A percentile compares a stretch with the other conserved stretches of the same genome.
phyloP scores from a whole-genome alignment of 2,113 vertebrate genomes.

The Tiliqua scincoides region DNA sequence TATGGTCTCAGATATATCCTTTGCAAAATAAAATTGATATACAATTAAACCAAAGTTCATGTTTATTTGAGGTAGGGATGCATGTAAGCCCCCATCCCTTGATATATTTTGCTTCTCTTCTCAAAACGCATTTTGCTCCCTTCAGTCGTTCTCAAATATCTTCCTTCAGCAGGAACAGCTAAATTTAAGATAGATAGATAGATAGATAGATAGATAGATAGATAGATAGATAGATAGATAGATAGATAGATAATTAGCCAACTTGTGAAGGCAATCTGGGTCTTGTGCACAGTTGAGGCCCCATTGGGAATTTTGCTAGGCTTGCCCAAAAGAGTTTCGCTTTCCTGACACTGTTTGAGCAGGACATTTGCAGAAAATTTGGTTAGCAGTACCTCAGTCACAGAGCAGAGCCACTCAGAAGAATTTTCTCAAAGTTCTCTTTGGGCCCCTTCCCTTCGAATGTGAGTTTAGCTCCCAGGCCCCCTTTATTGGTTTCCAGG shows the following conservation, averaged over 20 bases:
- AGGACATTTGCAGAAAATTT: too few relatives aligned
- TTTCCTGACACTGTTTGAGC: neutral
- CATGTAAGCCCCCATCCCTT: neutral
- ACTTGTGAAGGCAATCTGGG: neutral
- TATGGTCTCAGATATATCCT: constrained; percentile 13
- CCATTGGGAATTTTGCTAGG: neutral
- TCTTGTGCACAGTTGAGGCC: neutral
- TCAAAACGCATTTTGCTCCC: too few relatives aligned
- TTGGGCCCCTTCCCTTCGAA: too few relatives aligned
- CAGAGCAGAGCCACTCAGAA: too few relatives aligned
- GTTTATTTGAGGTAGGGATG: neutral
- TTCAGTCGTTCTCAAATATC: neutral
- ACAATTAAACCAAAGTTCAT: neutral
- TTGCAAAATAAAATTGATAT: neutral
- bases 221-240: too few relatives aligned
- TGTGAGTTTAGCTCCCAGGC: too few relatives aligned
- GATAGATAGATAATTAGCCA: too few relatives aligned
- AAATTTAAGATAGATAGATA: too few relatives aligned
- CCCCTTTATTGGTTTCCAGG: too few relatives aligned
- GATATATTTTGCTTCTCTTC: neutral
- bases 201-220: too few relatives aligned
- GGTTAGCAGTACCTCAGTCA: too few relatives aligned
- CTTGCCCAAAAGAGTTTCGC: neutral
- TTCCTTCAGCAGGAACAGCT: neutral
- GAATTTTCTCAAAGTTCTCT: too few relatives aligned